A percentile compares a stretch with the other conserved stretches of the same genome.
phyloP scores from a whole-genome alignment of 1,140 invertebrate species.

The Cataglyphis hispanica region DNA sequence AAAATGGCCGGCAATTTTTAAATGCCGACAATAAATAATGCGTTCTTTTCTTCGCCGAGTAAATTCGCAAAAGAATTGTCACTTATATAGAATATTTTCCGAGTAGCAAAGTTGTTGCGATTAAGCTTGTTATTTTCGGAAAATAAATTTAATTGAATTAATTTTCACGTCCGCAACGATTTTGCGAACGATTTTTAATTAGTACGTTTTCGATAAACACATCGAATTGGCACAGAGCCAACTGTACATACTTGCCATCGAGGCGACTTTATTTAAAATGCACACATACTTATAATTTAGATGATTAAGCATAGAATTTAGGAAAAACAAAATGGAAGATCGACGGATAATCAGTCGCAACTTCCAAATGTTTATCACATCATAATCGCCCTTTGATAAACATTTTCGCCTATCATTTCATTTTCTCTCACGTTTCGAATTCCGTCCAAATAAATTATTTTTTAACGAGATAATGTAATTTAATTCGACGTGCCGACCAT shows the following conservation, averaged over 20 bases:
- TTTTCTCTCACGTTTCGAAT: neutral
- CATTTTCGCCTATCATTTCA: neutral
- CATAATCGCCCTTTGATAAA: neutral
- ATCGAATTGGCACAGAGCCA: conserved; percentile 7
- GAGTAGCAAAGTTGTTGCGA: neutral
- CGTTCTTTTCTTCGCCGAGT: neutral
- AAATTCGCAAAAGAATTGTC: neutral
- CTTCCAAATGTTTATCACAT: neutral
- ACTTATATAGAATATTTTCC: neutral
- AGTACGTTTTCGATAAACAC: neutral
- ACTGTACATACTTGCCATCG: conserved; percentile 72
- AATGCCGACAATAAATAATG: neutral
- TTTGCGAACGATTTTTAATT: neutral
- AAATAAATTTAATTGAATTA: neutral
- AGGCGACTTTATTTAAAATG: conserved; percentile 72
- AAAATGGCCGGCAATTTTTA: neutral
- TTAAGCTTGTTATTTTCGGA: neutral
- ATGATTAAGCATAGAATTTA: conserved; percentile 38
- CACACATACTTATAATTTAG: conserved; percentile 59
- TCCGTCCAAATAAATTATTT: conserved; percentile 9
- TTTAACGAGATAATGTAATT: neutral
- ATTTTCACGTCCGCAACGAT: neutral
- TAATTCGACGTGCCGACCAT: neutral
- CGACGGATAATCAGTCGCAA: neutral
- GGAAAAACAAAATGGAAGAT: neutral